Evolutionary conservation across 2,888 invertebrate genomes (phyloP).

Genomic region (Pecten maximus): DNA sequence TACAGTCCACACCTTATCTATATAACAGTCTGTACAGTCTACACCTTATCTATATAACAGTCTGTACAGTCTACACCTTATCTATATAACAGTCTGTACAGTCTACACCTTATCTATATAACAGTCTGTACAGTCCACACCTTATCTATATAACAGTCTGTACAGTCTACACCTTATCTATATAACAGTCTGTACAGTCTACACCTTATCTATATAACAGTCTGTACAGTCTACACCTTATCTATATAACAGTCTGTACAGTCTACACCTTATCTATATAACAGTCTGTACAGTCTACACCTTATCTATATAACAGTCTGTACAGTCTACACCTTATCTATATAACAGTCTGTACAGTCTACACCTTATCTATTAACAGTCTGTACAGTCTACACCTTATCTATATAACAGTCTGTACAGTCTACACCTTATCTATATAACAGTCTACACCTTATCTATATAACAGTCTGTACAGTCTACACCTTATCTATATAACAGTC

Average conservation of each 20-base stretch:
- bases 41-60: not conserved
- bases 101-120: not conserved
- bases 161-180: not conserved
- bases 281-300: not conserved
- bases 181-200: not conserved
- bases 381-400: not conserved
- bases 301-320: not conserved
- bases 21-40: not conserved
- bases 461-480: not conserved
- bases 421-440: not conserved
- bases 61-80: not conserved
- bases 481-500: not conserved
- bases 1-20: not conserved
- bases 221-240: not conserved
- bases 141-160: not conserved
- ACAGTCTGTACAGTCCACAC: not conserved
- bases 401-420: not conserved
- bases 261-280: not conserved
- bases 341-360: not conserved
- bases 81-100: not conserved
- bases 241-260: not conserved
- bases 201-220: not conserved
- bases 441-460: too few relatives aligned
- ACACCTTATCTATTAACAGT: not conserved
- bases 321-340: not conserved